phyloP scores from a whole-genome alignment of 2,113 vertebrate genomes.

The Benitochromis conjunctus region DNA sequence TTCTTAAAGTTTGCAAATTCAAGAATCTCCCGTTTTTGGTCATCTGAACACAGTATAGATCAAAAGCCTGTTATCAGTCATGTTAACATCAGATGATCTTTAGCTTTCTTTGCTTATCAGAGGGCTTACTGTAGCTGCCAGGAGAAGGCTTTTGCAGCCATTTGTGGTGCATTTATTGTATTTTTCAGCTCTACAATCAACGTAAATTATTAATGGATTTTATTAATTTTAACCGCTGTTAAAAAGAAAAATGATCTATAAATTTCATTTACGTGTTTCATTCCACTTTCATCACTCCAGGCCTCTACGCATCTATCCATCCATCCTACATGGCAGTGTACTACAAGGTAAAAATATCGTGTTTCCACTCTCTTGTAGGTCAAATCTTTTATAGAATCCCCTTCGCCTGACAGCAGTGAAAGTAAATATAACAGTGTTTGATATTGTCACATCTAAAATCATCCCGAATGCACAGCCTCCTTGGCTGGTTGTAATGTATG shows the following conservation, averaged over 20 bases:
- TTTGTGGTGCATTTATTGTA: constrained; percentile 80
- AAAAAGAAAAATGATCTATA: constrained; percentile 58
- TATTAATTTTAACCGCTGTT: constrained; percentile 53
- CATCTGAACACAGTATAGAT: rapidly evolving
- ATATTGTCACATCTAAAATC: constrained; percentile 28
- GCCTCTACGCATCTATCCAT: constrained; percentile 43
- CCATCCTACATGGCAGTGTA: constrained; percentile 27
- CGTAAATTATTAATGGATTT: constrained; percentile 83
- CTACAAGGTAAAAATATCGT: constrained; percentile 26
- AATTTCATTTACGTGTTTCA: constrained; percentile 38
- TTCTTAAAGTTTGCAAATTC: too few relatives aligned
- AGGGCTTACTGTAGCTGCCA: constrained; percentile 15
- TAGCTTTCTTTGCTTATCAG: constrained; percentile 12
- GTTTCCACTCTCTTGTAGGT: constrained; percentile 4
- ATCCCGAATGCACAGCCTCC: constrained; percentile 15
- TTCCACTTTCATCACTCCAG: constrained; percentile 31
- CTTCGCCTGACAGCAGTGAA: not conserved
- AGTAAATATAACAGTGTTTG: constrained; percentile 32
- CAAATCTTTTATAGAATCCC: constrained; percentile 19
- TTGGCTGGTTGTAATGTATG: constrained; percentile 43
- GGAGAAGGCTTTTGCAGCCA: constrained; percentile 56
- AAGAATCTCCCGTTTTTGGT: not conserved
- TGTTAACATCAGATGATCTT: not conserved
- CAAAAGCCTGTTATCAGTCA: not conserved
- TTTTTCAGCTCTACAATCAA: constrained; percentile 82